These are phyloP conservation scores for Synodontis membranacea DNA, from an alignment of 2,113 vertebrate species.

Conservation along the genomic window DNA sequence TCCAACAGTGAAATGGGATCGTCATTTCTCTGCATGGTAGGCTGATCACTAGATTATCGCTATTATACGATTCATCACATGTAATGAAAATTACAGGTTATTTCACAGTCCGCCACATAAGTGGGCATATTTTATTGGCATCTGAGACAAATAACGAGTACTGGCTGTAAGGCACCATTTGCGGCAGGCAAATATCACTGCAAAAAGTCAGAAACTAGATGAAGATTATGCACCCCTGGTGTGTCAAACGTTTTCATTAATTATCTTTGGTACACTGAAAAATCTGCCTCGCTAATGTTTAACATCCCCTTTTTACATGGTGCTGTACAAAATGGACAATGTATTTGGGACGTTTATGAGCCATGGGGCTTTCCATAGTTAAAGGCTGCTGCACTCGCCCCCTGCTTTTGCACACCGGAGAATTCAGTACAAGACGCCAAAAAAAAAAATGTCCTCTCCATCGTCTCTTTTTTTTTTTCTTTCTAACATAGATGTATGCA, in stretches of 20 bases:
- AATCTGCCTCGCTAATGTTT: not conserved
- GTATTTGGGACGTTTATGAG: not conserved
- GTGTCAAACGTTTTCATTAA: not conserved
- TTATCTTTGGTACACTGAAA: not conserved
- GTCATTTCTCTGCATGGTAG: not conserved
- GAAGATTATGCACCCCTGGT: not conserved
- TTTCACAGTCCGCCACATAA: not conserved
- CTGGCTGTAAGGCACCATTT: not conserved
- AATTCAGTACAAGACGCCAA: not conserved
- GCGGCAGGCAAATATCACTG: not conserved
- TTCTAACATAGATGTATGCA: not conserved
- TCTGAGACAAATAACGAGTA: not conserved
- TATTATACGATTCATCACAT: not conserved
- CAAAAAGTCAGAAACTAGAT: not conserved
- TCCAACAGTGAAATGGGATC: too few species aligned
- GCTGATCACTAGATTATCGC: not conserved
- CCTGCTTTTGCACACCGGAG: not conserved
- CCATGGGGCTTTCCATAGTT: not conserved
- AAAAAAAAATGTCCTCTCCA: constrained; percentile 9
- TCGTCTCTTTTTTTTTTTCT: not conserved
- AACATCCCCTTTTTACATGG: too few species aligned
- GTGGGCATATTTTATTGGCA: not conserved
- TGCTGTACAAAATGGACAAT: not conserved
- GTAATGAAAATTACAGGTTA: not conserved
- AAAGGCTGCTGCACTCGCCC: constrained; percentile 9